Evolutionary conservation across 2,888 invertebrate genomes (phyloP), one percentile per base, ranked within the genome.

Genomic region (Diaprepes abbreviatus): DNA sequence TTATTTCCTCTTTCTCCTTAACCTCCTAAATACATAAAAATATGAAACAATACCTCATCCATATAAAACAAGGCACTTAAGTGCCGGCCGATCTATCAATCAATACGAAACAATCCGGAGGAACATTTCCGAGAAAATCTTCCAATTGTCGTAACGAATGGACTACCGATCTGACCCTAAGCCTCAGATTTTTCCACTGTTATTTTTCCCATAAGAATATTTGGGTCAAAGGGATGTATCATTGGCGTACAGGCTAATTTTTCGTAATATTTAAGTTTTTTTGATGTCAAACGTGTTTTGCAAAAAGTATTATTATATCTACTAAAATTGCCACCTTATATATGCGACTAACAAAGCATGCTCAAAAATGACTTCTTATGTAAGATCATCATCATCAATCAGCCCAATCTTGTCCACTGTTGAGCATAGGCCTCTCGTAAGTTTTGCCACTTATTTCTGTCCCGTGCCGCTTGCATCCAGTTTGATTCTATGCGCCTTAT

Each of bases 121-220:
- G 17, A 66, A 58, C 60, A 54, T 67, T 67, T 67, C 60, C 17
- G 54, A 55, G 68, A 63, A 68, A 68, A 68, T 68, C 68, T 45
- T 38, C 68, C 68, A 68, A 68, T 68, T 68, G 68, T 68, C 62
- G 57, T 68, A 68, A 68, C 62, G 68, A 68, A 68, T 68, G 68
- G 60, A 68, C 68, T 68, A 57, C 48, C 55, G 68, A 62, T 58
- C 57, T 62, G 63, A 63, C 68, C 62, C 45, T 68, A 68, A 68
- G 68, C 62, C 68, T 43, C 50, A 68, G 48, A 63, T 68, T 68
- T 68, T 60, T 67, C 66, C 60, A 54, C 60, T 54, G 66, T 67
- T 67, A 67, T 60, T 67, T 67, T 35, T 67, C 66, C 60, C 66
- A 67, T 67, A 67, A 67, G 66, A 67, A 60, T 67, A 67, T 67